These are phyloP conservation scores for Ophioninae sp. DNA, from an alignment of 2,888 invertebrate genomes.

Conservation along the genomic window DNA sequence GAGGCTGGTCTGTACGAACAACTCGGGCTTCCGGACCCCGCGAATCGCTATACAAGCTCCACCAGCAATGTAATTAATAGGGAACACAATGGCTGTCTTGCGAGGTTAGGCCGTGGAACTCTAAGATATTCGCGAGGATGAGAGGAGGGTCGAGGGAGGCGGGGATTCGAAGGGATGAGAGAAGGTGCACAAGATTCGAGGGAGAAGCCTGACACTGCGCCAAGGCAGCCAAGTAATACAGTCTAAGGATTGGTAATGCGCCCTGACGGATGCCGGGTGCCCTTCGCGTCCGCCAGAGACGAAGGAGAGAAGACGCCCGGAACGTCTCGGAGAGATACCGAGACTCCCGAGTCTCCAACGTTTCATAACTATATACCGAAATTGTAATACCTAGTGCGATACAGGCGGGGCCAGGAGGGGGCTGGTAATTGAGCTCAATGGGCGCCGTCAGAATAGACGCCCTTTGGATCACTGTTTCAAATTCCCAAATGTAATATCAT, in stretches of 20 bases:
- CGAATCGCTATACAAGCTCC: conserved; percentile 62
- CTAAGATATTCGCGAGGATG: conserved; percentile 49
- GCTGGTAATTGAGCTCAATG: conserved; percentile 47
- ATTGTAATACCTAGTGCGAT: conserved; percentile 21
- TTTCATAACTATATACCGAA: conserved; percentile 38
- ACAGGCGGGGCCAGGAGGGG: neutral
- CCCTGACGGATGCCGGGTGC: conserved; percentile 74
- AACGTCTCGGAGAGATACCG: conserved; percentile 72
- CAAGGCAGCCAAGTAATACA: conserved; percentile 63
- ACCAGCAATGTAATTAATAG: conserved; percentile 77
- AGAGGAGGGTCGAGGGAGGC: conserved; percentile 58
- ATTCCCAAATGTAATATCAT: neutral
- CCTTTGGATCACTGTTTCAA: neutral
- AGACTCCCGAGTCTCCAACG: conserved; percentile 72
- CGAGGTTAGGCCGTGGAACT: conserved; percentile 57
- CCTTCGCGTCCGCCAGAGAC: conserved; percentile 38
- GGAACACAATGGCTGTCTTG: conserved; percentile 77
- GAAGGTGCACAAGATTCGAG: conserved; percentile 28
- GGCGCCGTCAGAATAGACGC: conserved; percentile 31
- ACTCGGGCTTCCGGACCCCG: conserved; percentile 58
- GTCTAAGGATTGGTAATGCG: conserved; percentile 69
- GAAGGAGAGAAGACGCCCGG: conserved; percentile 52
- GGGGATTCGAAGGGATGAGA: conserved; percentile 46
- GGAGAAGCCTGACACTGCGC: conserved; percentile 38
- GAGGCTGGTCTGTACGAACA: conserved; percentile 66